A percentile compares a stretch with the other conserved stretches of the same genome.
Evolutionary conservation across 2,888 invertebrate species (phyloP).

Genomic region (Fragum whitleyi): DNA sequence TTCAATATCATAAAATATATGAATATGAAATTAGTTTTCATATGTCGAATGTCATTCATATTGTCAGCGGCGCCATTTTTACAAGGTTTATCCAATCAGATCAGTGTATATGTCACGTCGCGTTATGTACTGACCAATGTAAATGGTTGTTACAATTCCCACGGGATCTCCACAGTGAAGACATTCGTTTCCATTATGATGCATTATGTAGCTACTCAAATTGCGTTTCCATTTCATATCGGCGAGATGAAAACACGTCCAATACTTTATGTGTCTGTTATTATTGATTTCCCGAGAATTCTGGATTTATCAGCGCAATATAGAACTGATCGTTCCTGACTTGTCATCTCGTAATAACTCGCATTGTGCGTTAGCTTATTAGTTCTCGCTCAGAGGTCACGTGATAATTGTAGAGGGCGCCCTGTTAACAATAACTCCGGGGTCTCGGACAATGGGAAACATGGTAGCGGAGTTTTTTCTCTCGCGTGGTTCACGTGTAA

Average conservation of each 20-base stretch:
- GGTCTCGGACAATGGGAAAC: neutral
- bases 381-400: slow-evolving; percentile 51
- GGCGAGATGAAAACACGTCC: slow-evolving; percentile 39
- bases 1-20: slow-evolving; percentile 38
- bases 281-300: slow-evolving; percentile 55
- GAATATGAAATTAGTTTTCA: slow-evolving; percentile 55
- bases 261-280: slow-evolving; percentile 52
- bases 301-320: slow-evolving; percentile 57
- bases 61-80: slow-evolving; percentile 36
- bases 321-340: slow-evolving; percentile 56
- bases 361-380: slow-evolving; percentile 32
- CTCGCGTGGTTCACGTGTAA: no score
- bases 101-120: slow-evolving; percentile 16
- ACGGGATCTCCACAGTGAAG: slow-evolving; percentile 19
- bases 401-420: slow-evolving; percentile 48
- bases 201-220: slow-evolving; percentile 32
- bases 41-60: slow-evolving; percentile 45
- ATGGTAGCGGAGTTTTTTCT: no score
- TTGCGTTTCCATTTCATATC: slow-evolving; percentile 58
- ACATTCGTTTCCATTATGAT: slow-evolving; percentile 22
- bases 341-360: slow-evolving; percentile 53
- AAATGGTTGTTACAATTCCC: slow-evolving; percentile 30
- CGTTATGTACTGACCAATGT: slow-evolving; percentile 36
- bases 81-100: slow-evolving; percentile 43
- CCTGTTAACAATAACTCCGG: slow-evolving; percentile 26